phyloP scores from a whole-genome alignment of 2,888 invertebrate genomes.

The Ptychoptera contaminata region DNA sequence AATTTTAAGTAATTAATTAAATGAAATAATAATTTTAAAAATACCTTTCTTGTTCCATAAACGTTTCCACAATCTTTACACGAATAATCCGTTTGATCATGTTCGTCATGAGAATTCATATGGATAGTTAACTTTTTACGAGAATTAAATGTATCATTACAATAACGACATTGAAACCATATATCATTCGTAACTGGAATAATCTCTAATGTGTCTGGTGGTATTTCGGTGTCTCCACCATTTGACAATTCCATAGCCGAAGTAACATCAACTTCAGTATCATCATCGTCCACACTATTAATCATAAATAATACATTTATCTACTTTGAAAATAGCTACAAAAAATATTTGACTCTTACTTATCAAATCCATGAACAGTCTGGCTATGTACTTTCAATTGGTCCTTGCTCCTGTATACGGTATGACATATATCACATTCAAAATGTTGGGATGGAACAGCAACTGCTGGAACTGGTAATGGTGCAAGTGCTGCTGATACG shows the following conservation, averaged over 20 bases:
- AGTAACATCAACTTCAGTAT: background rate
- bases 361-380: conserved; percentile 20
- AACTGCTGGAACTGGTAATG: conserved; percentile 23
- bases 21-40: background rate
- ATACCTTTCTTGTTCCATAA: conserved; percentile 22
- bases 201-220: too few relatives aligned
- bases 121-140: conserved; percentile 31
- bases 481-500: background rate
- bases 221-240: conserved; percentile 5
- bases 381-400: conserved; percentile 26
- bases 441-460: conserved; percentile 18
- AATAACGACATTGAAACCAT: conserved; percentile 32
- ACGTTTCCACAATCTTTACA: conserved; percentile 32
- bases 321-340: background rate
- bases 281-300: conserved; percentile 2
- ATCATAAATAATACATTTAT: background rate
- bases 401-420: conserved; percentile 25
- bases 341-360: background rate
- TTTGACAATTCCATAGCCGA: conserved; percentile 7
- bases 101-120: conserved; percentile 30
- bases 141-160: conserved; percentile 30
- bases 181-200: conserved; percentile 13
- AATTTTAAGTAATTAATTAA: background rate
- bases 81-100: conserved; percentile 30
- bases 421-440: conserved; percentile 30